Conservation (phyloP, 2,797 vertebrate genomes). For the Microcaecilia unicolor region DNA sequence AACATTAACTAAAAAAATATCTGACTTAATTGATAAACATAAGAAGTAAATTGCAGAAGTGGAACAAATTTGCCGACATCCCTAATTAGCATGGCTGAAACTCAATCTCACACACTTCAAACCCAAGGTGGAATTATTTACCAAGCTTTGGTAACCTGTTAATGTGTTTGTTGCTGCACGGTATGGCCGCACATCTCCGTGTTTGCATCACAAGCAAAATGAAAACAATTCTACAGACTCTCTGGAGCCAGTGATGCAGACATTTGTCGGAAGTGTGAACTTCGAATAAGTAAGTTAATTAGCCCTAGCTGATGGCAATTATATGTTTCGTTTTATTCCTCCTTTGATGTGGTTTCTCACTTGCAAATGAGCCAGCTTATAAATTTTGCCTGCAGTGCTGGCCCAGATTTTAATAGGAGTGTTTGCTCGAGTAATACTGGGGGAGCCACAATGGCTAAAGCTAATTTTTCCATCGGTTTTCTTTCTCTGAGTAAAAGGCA, state of each 20-base stretch:
- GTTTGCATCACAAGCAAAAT: slow-evolving; percentile 36
- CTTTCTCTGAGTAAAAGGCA: background rate
- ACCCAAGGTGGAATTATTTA: too few relatives aligned
- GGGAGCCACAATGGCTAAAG: background rate
- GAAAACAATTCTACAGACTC: slow-evolving; percentile 14
- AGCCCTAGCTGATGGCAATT: slow-evolving; percentile 13
- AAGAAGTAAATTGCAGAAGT: too few relatives aligned
- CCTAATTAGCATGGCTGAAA: too few relatives aligned
- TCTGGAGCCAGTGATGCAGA: slow-evolving; percentile 32
- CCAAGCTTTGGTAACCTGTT: too few relatives aligned
- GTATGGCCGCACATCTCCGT: too few relatives aligned
- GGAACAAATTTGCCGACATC: too few relatives aligned
- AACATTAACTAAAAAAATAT: too few relatives aligned
- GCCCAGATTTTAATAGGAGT: too few relatives aligned
- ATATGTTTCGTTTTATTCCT: slow-evolving; percentile 14
- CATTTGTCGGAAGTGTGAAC: slow-evolving; percentile 35
- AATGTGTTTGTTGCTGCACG: too few relatives aligned
- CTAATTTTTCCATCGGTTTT: background rate
- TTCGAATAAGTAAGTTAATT: slow-evolving; percentile 6
- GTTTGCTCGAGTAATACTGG: too few relatives aligned
- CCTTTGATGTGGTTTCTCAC: slow-evolving; percentile 41
- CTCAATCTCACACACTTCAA: too few relatives aligned
- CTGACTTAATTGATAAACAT: too few relatives aligned
- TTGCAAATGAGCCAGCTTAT: slow-evolving; percentile 11
- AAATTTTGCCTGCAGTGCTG: background rate